A percentile compares a stretch with the other conserved stretches of the same genome.
These are phyloP conservation scores for Typhlichthys eigenmanni DNA, from an alignment of 2,797 vertebrate species.

Conservation along the genomic window DNA sequence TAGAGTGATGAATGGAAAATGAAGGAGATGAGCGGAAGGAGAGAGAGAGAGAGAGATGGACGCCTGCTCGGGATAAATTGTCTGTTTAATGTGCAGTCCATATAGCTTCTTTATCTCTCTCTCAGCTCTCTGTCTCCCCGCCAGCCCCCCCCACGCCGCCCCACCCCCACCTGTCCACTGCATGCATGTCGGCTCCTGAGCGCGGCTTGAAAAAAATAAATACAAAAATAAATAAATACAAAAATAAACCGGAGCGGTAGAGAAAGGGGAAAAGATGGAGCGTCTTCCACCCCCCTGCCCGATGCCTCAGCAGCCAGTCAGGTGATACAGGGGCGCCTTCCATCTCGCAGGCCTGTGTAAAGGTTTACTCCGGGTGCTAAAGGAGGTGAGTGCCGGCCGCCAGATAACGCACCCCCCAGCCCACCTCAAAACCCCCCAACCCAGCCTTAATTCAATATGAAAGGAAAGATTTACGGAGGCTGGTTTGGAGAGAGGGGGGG, in stretches of 20 bases:
- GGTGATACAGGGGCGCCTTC: conserved; percentile 40
- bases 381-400: conserved; percentile 57
- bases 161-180: conserved; percentile 54
- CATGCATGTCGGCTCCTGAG: conserved; percentile 68
- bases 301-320: conserved; percentile 62
- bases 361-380: conserved; percentile 69
- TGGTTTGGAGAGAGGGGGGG: background rate
- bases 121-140: conserved; percentile 52
- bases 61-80: conserved; percentile 50
- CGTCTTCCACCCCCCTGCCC: conserved; percentile 62
- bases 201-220: conserved; percentile 52
- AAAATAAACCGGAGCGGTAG: conserved; percentile 19
- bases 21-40: conserved; percentile 35
- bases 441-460: no score
- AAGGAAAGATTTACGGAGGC: conserved; percentile 20
- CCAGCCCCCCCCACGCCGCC: conserved; percentile 4
- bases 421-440: conserved; percentile 40
- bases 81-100: conserved; percentile 67
- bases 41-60: conserved; percentile 46
- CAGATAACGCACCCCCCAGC: conserved; percentile 64
- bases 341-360: conserved; percentile 69
- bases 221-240: no score
- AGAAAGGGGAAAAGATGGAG: conserved; percentile 67
- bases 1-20: conserved; percentile 60
- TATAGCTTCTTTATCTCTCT: conserved; percentile 68